phyloP scores from a whole-genome alignment of 2,888 invertebrate genomes.

The Baccha elongata region DNA sequence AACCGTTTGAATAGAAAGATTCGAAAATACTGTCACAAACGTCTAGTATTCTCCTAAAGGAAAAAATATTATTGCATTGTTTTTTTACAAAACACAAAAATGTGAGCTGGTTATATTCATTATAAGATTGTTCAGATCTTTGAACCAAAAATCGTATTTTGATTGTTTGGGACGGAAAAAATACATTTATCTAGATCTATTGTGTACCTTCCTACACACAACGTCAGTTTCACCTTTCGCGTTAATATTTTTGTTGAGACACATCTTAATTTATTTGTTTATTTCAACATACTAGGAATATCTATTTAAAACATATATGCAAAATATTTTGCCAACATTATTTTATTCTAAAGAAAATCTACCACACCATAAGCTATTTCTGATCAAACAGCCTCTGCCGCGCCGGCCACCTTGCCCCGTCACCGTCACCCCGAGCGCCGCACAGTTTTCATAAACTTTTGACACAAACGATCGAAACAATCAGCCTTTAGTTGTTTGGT shows the following conservation, averaged over 20 bases:
- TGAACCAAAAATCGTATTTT: too few species aligned
- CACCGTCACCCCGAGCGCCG: not conserved
- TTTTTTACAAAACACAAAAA: too few species aligned
- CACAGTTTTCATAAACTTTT: conserved; percentile 50
- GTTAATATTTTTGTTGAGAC: conserved; percentile 5
- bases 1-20: too few species aligned
- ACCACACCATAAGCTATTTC: conserved; percentile 22
- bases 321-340: conserved; percentile 23
- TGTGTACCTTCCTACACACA: too few species aligned
- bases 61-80: too few species aligned
- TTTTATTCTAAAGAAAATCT: conserved; percentile 15
- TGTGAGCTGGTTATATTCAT: too few species aligned
- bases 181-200: too few species aligned
- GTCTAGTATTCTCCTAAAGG: too few species aligned
- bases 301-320: not conserved
- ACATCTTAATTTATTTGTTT: conserved; percentile 14
- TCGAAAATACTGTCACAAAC: too few species aligned
- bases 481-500: conserved; percentile 21
- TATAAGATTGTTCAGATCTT: too few species aligned
- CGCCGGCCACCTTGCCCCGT: not conserved
- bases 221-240: conserved; percentile 13
- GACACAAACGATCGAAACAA: conserved; percentile 56
- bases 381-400: not conserved
- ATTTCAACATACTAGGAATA: conserved; percentile 7
- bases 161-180: too few species aligned